A percentile compares a stretch with the other conserved stretches of the same genome.
phyloP scores from a whole-genome alignment of 2,113 vertebrate species.

The Colossoma macropomum region DNA sequence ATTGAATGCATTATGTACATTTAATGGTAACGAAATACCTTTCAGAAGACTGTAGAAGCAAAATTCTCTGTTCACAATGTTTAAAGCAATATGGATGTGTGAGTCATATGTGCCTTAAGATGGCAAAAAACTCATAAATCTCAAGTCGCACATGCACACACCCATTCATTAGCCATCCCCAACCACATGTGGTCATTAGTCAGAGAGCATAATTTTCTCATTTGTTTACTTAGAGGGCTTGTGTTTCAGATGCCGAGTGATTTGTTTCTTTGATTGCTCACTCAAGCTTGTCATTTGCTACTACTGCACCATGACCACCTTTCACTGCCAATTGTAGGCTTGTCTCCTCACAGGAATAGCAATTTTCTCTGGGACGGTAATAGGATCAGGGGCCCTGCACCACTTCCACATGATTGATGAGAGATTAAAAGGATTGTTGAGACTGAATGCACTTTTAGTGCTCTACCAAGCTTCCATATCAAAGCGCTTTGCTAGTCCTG shows the following conservation, averaged over 20 bases:
- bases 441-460: slow-evolving; percentile 78
- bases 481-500: slow-evolving; percentile 60
- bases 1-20: not conserved
- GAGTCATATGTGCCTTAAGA: slow-evolving; percentile 6
- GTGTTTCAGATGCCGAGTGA: slow-evolving; percentile 59
- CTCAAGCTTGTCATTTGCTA: slow-evolving; percentile 59
- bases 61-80: not conserved
- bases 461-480: slow-evolving; percentile 75
- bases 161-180: slow-evolving; percentile 36
- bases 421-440: slow-evolving; percentile 83
- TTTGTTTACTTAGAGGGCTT: slow-evolving; percentile 66
- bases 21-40: slow-evolving; percentile 8
- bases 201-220: slow-evolving; percentile 51
- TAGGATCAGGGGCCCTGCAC: slow-evolving; percentile 70
- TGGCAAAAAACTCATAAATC: slow-evolving; percentile 24
- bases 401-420: slow-evolving; percentile 79
- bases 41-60: not conserved
- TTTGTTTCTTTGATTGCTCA: slow-evolving; percentile 63
- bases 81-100: not conserved
- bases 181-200: slow-evolving; percentile 42
- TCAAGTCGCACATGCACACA: slow-evolving; percentile 11
- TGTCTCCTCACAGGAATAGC: slow-evolving; percentile 66
- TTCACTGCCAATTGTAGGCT: slow-evolving; percentile 63
- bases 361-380: slow-evolving; percentile 71
- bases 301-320: slow-evolving; percentile 66